phyloP scores from a whole-genome alignment of 2,888 invertebrate species.

The Biston stratarius region DNA sequence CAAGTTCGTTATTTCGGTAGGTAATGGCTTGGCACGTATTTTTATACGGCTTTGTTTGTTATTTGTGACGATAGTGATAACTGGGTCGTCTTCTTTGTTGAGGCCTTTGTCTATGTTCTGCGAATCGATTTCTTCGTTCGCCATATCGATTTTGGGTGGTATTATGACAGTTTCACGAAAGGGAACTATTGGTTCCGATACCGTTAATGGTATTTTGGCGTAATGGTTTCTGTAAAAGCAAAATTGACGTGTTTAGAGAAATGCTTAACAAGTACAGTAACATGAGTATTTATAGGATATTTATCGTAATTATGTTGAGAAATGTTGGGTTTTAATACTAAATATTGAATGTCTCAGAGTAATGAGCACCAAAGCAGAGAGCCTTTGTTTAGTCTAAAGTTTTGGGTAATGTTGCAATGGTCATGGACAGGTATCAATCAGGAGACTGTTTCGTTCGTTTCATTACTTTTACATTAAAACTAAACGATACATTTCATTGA shows the following conservation, averaged over 20 bases:
- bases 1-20: slow-evolving; percentile 89
- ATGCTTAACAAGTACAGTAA: not conserved
- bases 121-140: slow-evolving; percentile 92
- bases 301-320: too few relatives aligned
- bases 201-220: slow-evolving; percentile 94
- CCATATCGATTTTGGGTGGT: slow-evolving; percentile 93
- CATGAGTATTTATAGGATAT: too few relatives aligned
- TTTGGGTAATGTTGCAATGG: too few relatives aligned
- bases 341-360: too few relatives aligned
- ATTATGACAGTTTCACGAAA: slow-evolving; percentile 97
- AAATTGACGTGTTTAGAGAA: not conserved
- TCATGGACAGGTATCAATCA: too few relatives aligned
- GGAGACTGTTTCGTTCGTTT: too few relatives aligned
- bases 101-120: slow-evolving; percentile 82
- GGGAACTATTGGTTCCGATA: slow-evolving; percentile 98
- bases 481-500: too few relatives aligned
- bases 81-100: slow-evolving; percentile 80
- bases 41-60: slow-evolving; percentile 91
- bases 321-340: too few relatives aligned
- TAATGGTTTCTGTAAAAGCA: slow-evolving; percentile 86
- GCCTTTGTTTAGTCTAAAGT: too few relatives aligned
- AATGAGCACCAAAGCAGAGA: too few relatives aligned
- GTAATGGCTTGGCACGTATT: slow-evolving; percentile 92
- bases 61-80: slow-evolving; percentile 88
- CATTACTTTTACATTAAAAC: too few relatives aligned